Evolutionary conservation across 2,113 vertebrate species (phyloP).

Genomic region (Mohoua ochrocephala): DNA sequence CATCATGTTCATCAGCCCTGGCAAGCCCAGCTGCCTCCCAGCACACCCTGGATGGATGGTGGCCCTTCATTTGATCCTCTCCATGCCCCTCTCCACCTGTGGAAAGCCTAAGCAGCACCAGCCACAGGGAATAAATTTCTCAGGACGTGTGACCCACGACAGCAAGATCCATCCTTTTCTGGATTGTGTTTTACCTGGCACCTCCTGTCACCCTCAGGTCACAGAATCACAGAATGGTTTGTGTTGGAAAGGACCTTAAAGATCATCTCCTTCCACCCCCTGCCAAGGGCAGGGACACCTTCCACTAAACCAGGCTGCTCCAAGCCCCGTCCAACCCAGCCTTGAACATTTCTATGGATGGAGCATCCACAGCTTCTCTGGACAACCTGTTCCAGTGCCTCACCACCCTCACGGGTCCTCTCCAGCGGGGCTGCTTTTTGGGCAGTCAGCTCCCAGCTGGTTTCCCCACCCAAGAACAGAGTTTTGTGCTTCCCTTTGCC

Average conservation of each 20-base stretch:
- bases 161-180: not conserved
- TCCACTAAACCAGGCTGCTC: fast-evolving
- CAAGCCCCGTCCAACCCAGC: not conserved
- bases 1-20: not conserved
- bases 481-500: not conserved
- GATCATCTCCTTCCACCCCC: not conserved
- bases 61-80: fast-evolving
- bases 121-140: not conserved
- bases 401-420: not conserved
- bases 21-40: not conserved
- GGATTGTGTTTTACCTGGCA: fast-evolving
- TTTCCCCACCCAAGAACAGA: not conserved
- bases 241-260: not conserved
- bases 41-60: not conserved
- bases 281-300: not conserved
- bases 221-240: not conserved
- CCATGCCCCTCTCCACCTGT: not conserved
- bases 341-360: not conserved
- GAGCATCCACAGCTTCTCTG: not conserved
- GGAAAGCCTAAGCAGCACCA: not conserved
- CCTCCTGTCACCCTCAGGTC: not conserved
- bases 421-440: fast-evolving
- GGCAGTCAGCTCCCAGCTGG: not conserved
- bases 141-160: fast-evolving
- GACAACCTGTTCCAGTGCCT: not conserved